Percentiles rank a stretch among this genome's conserved stretches.
phyloP scores from a whole-genome alignment of 1,140 invertebrate species.

The Pseudobourletiella spinata region DNA sequence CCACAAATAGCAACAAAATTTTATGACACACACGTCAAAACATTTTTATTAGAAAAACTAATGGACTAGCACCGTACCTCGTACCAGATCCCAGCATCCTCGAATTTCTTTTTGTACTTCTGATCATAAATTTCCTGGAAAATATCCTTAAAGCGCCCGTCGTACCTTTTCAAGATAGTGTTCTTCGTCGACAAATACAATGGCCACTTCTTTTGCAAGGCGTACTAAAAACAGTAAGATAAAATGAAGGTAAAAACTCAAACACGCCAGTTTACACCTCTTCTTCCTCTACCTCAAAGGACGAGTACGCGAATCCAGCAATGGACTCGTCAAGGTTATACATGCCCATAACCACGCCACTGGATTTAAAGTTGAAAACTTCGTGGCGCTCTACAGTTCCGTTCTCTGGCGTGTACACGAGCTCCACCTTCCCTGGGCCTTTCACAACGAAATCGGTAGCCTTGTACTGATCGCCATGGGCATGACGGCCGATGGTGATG shows the following conservation, averaged over 20 bases:
- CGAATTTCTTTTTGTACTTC: constrained; percentile 66
- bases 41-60: no score
- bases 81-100: constrained; percentile 72
- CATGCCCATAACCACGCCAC: constrained; percentile 67
- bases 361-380: constrained; percentile 62
- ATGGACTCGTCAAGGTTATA: constrained; percentile 63
- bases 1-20: background rate
- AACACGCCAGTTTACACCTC: background rate
- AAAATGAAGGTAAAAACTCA: background rate
- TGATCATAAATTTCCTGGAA: constrained; percentile 79
- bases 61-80: constrained; percentile 46
- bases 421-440: constrained; percentile 59
- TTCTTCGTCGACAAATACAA: constrained; percentile 84
- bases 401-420: constrained; percentile 55
- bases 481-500: constrained; percentile 76
- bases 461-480: constrained; percentile 85
- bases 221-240: constrained; percentile 49
- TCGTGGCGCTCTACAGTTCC: constrained; percentile 48
- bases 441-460: constrained; percentile 69
- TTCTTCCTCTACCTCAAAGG: constrained; percentile 53
- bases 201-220: constrained; percentile 70
- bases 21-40: background rate
- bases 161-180: constrained; percentile 82
- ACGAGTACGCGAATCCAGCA: constrained; percentile 69
- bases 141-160: constrained; percentile 70